These are phyloP conservation scores for Drosophila cracens DNA, from an alignment of 2,888 invertebrate genomes.

Conservation along the genomic window DNA sequence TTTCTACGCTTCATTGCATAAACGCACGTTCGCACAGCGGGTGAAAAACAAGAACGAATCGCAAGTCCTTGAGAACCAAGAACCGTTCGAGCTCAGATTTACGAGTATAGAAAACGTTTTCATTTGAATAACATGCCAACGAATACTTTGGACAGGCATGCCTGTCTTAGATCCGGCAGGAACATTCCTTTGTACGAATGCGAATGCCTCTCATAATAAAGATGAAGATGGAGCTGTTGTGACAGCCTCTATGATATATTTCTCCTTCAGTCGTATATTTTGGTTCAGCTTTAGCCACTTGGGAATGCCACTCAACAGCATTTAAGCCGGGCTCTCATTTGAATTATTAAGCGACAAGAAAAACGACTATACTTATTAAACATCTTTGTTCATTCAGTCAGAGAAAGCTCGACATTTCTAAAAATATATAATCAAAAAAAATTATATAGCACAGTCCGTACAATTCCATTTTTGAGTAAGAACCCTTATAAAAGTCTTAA, in stretches of 20 bases:
- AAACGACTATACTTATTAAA: not conserved
- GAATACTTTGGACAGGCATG: conserved; percentile 49
- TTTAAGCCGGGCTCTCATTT: conserved; percentile 28
- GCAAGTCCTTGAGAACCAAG: conserved; percentile 68
- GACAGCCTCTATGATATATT: conserved; percentile 56
- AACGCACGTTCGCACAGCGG: conserved; percentile 53
- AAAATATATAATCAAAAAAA: not conserved
- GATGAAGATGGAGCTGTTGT: conserved; percentile 44
- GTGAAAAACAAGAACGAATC: conserved; percentile 12
- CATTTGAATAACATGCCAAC: conserved; percentile 69
- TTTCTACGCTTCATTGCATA: conserved; percentile 63
- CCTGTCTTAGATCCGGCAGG: conserved; percentile 49
- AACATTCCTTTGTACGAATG: conserved; percentile 36
- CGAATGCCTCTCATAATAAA: conserved; percentile 33
- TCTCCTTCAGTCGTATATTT: conserved; percentile 39
- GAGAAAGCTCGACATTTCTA: not conserved
- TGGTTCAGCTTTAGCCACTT: conserved; percentile 29
- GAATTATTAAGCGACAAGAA: conserved; percentile 10
- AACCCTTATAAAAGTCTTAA: not conserved
- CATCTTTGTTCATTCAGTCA: not conserved
- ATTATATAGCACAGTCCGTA: not conserved
- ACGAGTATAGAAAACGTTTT: conserved; percentile 69
- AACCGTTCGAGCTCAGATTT: conserved; percentile 57
- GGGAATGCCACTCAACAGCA: conserved; percentile 25
- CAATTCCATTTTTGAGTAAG: not conserved